phyloP scores from a whole-genome alignment of 37 sponge, comb jelly and placozoan species.

The Ianthella basta region DNA sequence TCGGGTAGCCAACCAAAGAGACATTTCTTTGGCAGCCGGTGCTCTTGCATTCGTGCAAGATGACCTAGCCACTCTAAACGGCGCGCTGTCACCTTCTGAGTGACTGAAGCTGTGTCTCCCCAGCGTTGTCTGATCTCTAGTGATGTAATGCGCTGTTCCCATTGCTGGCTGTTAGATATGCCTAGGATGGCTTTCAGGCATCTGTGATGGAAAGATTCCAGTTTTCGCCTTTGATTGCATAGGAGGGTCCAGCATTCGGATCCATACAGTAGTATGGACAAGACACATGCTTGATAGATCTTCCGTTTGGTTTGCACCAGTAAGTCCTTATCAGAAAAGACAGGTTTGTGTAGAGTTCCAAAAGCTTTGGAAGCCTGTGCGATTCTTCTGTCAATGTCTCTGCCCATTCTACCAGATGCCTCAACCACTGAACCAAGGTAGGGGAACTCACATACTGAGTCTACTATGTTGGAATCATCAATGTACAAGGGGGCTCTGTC shows the following conservation, averaged over 20 bases:
- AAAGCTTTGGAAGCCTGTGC: conserved; percentile 28
- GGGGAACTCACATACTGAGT: conserved; percentile 38
- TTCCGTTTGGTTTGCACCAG: conserved; percentile 1
- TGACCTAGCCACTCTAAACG: conserved; percentile 16
- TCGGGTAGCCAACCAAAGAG: conserved; percentile 14
- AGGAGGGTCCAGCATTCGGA: conserved; percentile 14
- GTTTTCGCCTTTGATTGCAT: not conserved
- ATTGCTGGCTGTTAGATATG: conserved; percentile 17
- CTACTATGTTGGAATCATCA: not conserved
- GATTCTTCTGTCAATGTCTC: conserved; percentile 26
- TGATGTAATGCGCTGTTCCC: conserved; percentile 5
- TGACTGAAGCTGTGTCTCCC: not conserved
- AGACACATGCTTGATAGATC: conserved; percentile 1
- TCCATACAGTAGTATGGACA: conserved; percentile 14
- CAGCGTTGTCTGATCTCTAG: conserved; percentile 8
- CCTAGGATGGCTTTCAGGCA: not conserved
- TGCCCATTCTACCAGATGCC: conserved; percentile 8
- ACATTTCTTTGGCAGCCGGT: conserved; percentile 2
- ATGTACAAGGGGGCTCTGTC: conserved; percentile 34
- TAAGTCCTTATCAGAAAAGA: not conserved
- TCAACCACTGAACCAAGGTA: conserved; percentile 34
- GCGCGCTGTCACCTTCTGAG: not conserved
- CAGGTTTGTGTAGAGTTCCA: conserved; percentile 3
- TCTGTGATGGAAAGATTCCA: conserved; percentile 13
- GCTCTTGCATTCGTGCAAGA: conserved; percentile 8